Evolutionary conservation across 1,140 invertebrate genomes (phyloP).

Genomic region (Pantala flavescens): DNA sequence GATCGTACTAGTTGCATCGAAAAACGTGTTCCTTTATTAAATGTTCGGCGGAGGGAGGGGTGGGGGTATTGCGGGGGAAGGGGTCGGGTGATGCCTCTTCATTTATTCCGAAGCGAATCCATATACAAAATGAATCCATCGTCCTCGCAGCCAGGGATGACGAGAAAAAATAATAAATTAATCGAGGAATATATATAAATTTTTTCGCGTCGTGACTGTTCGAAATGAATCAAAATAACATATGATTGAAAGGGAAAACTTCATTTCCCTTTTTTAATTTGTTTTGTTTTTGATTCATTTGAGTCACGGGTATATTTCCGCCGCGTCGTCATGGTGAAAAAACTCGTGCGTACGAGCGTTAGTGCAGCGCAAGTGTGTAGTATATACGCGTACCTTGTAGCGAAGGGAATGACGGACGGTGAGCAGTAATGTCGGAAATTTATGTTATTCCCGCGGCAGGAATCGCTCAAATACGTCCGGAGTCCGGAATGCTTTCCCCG

Average conservation of each 20-base stretch:
- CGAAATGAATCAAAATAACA: slow-evolving; percentile 10
- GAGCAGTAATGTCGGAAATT: too few relatives aligned
- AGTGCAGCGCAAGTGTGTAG: too few relatives aligned
- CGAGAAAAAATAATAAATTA: neutral
- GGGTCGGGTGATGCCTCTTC: neutral
- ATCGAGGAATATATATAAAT: neutral
- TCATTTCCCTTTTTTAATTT: slow-evolving; percentile 3
- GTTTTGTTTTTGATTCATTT: slow-evolving; percentile 10
- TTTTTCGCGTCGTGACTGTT: neutral
- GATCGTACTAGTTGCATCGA: neutral
- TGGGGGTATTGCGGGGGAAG: neutral
- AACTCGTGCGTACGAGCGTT: too few relatives aligned
- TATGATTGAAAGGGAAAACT: slow-evolving; percentile 10
- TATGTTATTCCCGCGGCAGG: too few relatives aligned
- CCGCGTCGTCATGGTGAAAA: too few relatives aligned
- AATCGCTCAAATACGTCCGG: too few relatives aligned
- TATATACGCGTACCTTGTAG: too few relatives aligned
- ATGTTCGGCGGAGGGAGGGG: neutral
- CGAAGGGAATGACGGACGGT: too few relatives aligned
- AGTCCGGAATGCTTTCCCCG: too few relatives aligned
- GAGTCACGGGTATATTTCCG: neutral
- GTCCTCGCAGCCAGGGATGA: neutral
- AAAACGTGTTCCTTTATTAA: neutral
- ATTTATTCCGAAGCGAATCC: slow-evolving; percentile 2
- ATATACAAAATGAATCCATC: neutral